phyloP scores from a whole-genome alignment of 2,888 invertebrate species.

The Sesia apiformis region DNA sequence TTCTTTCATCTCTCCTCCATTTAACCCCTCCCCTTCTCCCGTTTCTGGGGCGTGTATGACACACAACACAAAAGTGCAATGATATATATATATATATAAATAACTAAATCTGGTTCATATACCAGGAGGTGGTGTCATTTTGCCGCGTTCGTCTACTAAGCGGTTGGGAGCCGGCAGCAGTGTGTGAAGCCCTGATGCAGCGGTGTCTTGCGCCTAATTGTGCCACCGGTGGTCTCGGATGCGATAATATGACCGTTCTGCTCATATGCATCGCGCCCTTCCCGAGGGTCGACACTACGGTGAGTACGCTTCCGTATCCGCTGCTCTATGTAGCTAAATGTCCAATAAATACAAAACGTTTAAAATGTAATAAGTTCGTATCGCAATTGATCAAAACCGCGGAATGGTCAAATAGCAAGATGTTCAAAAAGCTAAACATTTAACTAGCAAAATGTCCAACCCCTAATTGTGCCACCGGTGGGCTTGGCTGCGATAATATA shows the following conservation, averaged over 20 bases:
- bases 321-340: too few relatives aligned
- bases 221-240: conserved; percentile 96
- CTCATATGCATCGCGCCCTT: conserved; percentile 82
- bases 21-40: too few relatives aligned
- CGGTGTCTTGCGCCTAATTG: conserved; percentile 97
- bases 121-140: conserved; percentile 90
- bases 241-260: conserved; percentile 99
- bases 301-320: background rate
- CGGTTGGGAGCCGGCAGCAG: conserved; percentile 92
- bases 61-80: too few relatives aligned
- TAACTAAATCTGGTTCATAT: background rate
- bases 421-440: too few relatives aligned
- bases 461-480: conserved; percentile 97
- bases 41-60: too few relatives aligned
- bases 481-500: conserved; percentile 99
- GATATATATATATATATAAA: too few relatives aligned
- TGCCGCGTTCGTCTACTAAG: conserved; percentile 87
- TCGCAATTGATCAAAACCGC: too few relatives aligned
- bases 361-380: too few relatives aligned
- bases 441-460: conserved; percentile 36
- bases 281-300: conserved; percentile 20
- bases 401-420: too few relatives aligned
- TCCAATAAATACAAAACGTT: too few relatives aligned
- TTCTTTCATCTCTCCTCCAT: too few relatives aligned
- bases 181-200: conserved; percentile 96